phyloP scores from a whole-genome alignment of 64 coral and sea anemone genomes.

The Actinia equina region DNA sequence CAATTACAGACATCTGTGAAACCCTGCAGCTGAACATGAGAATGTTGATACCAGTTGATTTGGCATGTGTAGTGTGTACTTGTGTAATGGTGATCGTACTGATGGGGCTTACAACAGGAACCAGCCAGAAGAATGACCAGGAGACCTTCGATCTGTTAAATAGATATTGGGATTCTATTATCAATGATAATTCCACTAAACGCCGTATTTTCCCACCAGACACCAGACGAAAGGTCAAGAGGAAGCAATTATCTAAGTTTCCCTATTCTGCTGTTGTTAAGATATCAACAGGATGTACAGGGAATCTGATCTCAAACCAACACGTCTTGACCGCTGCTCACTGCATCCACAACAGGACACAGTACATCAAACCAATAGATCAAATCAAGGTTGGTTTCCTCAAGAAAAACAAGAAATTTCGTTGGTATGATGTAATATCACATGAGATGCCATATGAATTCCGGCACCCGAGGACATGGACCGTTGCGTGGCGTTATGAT shows the following conservation, averaged over 20 bases:
- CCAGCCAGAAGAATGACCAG: background rate
- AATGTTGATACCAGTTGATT: background rate
- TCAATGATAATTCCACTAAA: background rate
- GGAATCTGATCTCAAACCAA: slow-evolving; percentile 43
- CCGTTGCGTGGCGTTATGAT: background rate
- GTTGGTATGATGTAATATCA: slow-evolving; percentile 34
- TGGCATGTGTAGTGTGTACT: background rate
- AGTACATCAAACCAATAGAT: slow-evolving; percentile 22
- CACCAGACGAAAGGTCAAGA: slow-evolving; percentile 32
- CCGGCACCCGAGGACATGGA: too few relatives aligned
- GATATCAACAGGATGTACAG: slow-evolving; percentile 68
- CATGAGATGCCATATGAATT: too few relatives aligned
- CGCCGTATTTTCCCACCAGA: slow-evolving; percentile 55
- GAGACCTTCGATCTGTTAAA: background rate
- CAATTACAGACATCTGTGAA: too few relatives aligned
- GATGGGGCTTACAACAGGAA: background rate
- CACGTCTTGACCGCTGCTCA: slow-evolving; percentile 75
- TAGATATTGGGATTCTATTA: background rate
- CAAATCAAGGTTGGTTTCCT: slow-evolving; percentile 54
- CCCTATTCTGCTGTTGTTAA: slow-evolving; percentile 71
- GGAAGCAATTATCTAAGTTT: slow-evolving; percentile 29
- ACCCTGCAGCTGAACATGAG: too few relatives aligned
- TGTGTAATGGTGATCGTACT: background rate
- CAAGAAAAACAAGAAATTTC: slow-evolving; percentile 27
- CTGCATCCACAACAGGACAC: slow-evolving; percentile 67